Evolutionary conservation across 2,888 invertebrate genomes (phyloP).

Genomic region (Phania funesta): DNA sequence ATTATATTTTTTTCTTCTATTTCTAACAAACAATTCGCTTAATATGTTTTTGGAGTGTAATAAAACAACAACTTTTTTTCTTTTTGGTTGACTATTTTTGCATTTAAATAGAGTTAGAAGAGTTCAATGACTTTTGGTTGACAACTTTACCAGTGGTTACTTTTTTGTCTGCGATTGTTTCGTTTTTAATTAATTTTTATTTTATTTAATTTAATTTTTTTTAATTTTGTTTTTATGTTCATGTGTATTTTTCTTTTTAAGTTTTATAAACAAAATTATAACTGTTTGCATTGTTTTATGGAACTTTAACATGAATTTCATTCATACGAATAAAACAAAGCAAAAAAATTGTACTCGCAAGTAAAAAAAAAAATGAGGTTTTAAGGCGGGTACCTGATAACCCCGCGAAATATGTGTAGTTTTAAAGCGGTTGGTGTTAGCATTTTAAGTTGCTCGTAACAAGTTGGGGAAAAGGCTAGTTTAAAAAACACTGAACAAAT

Average conservation of each 20-base stretch:
- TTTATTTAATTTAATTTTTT: slow-evolving; percentile 6
- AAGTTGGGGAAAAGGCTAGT: too few species aligned
- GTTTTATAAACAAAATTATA: slow-evolving; percentile 39
- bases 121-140: slow-evolving; percentile 59
- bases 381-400: too few species aligned
- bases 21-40: slow-evolving; percentile 2
- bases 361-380: too few species aligned
- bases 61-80: slow-evolving; percentile 46
- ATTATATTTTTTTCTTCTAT: slow-evolving; percentile 5
- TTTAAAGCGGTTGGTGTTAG: too few species aligned
- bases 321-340: slow-evolving; percentile 12
- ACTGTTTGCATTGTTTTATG: slow-evolving; percentile 60
- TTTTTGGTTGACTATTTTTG: slow-evolving; percentile 22
- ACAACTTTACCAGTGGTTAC: background rate
- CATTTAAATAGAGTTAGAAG: slow-evolving; percentile 56
- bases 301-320: slow-evolving; percentile 48
- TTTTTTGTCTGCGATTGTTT: slow-evolving; percentile 11
- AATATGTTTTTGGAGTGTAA: slow-evolving; percentile 13
- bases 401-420: too few species aligned
- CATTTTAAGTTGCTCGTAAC: too few species aligned
- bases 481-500: too few species aligned
- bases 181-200: slow-evolving; percentile 8
- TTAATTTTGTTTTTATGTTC: slow-evolving; percentile 22
- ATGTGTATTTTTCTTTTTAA: slow-evolving; percentile 8
- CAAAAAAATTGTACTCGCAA: background rate